These are phyloP conservation scores for Arctia plantaginis DNA, from an alignment of 2,888 invertebrate species.

Conservation along the genomic window DNA sequence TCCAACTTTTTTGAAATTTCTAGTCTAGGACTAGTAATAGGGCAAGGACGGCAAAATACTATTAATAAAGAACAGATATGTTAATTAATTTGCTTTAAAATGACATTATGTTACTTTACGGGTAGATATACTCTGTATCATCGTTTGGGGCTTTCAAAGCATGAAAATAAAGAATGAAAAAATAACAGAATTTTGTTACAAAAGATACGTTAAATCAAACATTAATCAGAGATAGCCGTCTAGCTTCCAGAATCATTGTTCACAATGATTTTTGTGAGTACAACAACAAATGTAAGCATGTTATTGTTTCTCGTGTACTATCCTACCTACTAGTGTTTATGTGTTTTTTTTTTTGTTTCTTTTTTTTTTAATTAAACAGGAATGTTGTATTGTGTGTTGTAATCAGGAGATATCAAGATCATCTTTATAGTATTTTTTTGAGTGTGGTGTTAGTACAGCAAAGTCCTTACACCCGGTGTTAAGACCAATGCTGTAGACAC, in stretches of 20 bases:
- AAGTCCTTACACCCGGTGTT: too few relatives aligned
- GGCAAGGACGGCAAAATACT: background rate
- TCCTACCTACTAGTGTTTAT: background rate
- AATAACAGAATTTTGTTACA: background rate
- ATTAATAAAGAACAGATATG: too few relatives aligned
- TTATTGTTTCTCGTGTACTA: background rate
- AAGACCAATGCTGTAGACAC: too few relatives aligned
- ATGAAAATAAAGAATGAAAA: background rate
- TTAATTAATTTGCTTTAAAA: too few relatives aligned
- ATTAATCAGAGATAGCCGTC: background rate
- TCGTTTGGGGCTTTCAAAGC: background rate
- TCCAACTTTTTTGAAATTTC: slow-evolving; percentile 42
- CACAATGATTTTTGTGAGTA: background rate
- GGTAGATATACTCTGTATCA: background rate
- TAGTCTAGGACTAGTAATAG: background rate
- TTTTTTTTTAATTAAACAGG: too few relatives aligned
- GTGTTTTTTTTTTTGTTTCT: background rate
- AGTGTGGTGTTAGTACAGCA: background rate
- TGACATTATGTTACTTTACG: background rate
- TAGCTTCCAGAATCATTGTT: background rate
- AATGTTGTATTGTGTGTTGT: too few relatives aligned
- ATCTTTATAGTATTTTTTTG: background rate
- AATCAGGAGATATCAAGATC: background rate
- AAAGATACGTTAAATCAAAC: background rate
- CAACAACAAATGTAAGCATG: background rate